Percentiles rank a stretch among this genome's conserved stretches.
These are phyloP conservation scores for Agrilus planipennis DNA, from an alignment of 1,140 invertebrate species.

Conservation along the genomic window DNA sequence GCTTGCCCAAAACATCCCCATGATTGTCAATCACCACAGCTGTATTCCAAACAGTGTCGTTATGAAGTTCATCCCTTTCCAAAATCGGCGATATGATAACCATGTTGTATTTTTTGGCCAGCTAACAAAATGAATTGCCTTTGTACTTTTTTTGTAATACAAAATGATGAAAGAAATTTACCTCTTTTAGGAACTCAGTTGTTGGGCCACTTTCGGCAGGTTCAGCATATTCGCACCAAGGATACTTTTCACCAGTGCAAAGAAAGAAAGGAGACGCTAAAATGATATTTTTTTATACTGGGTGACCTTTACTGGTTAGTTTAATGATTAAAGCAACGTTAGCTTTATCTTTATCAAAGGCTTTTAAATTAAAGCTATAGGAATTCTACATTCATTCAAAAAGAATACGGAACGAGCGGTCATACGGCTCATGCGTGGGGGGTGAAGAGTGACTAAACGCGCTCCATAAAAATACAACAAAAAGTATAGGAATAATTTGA, in stretches of 20 bases:
- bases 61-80: constrained; percentile 77
- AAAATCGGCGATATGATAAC: constrained; percentile 93
- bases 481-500: no score
- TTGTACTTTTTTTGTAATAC: no score
- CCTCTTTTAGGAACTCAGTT: constrained; percentile 66
- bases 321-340: no score
- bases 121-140: no score
- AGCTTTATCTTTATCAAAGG: no score
- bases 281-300: constrained; percentile 25
- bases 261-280: constrained; percentile 97
- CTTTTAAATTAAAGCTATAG: no score
- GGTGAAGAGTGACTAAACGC: no score
- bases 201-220: constrained; percentile 76
- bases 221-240: constrained; percentile 97
- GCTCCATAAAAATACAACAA: no score
- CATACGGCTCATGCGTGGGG: no score
- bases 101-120: constrained; percentile 81
- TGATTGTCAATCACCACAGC: constrained; percentile 83
- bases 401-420: no score
- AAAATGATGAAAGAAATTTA: constrained; percentile 34
- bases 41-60: constrained; percentile 93
- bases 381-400: no score
- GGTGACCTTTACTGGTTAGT: no score
- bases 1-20: constrained; percentile 85
- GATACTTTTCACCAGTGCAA: constrained; percentile 91